A percentile compares a stretch with the other conserved stretches of the same genome.
phyloP scores from a whole-genome alignment of 2,113 vertebrate genomes.

The Cromileptes altivelis region DNA sequence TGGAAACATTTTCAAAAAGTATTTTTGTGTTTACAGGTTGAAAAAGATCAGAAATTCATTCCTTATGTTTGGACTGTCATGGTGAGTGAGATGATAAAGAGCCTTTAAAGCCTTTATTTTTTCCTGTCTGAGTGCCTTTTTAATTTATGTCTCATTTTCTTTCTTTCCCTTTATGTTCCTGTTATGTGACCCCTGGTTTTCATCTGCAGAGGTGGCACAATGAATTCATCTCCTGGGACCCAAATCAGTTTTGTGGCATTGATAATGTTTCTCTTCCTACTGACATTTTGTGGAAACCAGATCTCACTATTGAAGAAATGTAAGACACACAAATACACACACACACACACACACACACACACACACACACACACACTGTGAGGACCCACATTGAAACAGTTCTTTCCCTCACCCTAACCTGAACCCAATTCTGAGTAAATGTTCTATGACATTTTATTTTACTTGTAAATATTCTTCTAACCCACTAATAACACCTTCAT shows the following conservation, averaged over 20 bases:
- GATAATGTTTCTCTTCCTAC: conserved; percentile 64
- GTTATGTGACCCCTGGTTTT: neutral
- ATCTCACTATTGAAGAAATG: conserved; percentile 74
- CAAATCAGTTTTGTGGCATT: conserved; percentile 73
- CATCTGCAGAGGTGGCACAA: conserved; percentile 69
- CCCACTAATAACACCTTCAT: too few relatives aligned
- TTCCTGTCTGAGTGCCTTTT: neutral
- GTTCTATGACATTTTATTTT: too few relatives aligned
- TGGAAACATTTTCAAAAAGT: neutral
- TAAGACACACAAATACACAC: conserved; percentile 15
- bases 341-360: too few relatives aligned
- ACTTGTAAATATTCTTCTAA: too few relatives aligned
- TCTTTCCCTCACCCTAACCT: too few relatives aligned
- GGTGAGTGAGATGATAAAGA: conserved; percentile 46
- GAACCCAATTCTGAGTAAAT: too few relatives aligned
- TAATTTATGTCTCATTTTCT: neutral
- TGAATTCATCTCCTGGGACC: conserved; percentile 76
- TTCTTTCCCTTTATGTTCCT: neutral
- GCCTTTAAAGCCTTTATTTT: neutral
- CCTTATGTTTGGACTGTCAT: conserved; percentile 64
- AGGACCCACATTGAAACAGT: too few relatives aligned
- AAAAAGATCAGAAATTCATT: conserved; percentile 77
- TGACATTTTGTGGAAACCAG: conserved; percentile 70
- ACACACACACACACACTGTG: neutral
- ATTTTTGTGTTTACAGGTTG: conserved; percentile 56